phyloP scores from a whole-genome alignment of 2,113 vertebrate genomes.

The Neofelis nebulosa region DNA sequence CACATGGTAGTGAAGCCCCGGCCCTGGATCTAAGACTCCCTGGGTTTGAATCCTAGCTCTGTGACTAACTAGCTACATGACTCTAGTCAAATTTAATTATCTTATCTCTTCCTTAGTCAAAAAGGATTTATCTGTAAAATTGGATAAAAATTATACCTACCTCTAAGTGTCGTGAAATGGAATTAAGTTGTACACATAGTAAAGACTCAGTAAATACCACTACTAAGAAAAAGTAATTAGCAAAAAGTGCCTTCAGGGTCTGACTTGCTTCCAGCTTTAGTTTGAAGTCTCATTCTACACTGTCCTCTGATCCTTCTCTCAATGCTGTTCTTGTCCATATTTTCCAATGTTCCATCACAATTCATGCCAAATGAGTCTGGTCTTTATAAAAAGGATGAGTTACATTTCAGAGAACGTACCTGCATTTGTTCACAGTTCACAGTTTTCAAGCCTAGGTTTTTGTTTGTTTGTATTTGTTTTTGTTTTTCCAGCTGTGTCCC shows the following conservation, averaged over 20 bases:
- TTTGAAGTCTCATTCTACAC: not conserved
- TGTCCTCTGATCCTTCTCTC: not conserved
- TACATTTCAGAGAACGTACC: not conserved
- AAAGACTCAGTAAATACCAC: not conserved
- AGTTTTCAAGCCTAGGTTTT: not conserved
- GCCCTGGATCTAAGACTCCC: not conserved
- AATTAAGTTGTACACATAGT: not conserved
- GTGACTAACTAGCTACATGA: not conserved
- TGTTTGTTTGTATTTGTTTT: not conserved
- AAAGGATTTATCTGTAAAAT: not conserved
- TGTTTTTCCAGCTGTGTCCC: not conserved
- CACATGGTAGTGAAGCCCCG: fast-evolving
- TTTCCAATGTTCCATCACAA: not conserved
- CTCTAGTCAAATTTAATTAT: not conserved
- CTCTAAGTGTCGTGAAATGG: not conserved
- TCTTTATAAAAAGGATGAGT: not conserved
- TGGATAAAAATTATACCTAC: not conserved
- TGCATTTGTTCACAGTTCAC: not conserved
- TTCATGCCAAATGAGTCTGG: not conserved
- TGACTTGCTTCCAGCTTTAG: not conserved
- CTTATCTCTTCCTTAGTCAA: not conserved
- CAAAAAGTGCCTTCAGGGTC: not conserved
- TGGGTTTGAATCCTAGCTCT: not conserved
- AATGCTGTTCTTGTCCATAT: not conserved
- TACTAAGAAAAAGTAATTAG: not conserved